Evolutionary conservation across 2,113 vertebrate genomes (phyloP).

Genomic region (Mesitornis unicolor): DNA sequence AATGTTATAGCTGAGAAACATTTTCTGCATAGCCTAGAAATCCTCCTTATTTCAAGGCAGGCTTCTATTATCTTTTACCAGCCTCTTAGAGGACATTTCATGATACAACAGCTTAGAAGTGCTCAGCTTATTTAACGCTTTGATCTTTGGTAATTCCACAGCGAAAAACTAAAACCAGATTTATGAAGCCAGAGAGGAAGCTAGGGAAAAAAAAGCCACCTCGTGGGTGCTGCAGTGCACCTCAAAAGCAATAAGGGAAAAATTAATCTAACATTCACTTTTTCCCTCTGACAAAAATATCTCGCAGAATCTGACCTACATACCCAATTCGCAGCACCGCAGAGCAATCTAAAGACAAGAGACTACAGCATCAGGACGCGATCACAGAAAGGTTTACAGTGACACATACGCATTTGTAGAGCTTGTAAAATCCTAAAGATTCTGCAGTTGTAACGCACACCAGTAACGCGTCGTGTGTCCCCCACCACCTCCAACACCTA

Average conservation of each 20-base stretch:
- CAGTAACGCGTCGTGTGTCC: fast-evolving
- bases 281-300: background rate
- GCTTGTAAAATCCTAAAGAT: background rate
- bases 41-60: background rate
- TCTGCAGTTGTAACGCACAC: background rate
- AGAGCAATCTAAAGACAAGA: background rate
- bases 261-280: background rate
- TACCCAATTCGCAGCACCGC: background rate
- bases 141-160: background rate
- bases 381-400: background rate
- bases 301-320: background rate
- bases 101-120: background rate
- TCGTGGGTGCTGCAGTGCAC: background rate
- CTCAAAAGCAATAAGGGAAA: background rate
- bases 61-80: background rate
- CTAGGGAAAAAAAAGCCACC: background rate
- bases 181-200: background rate
- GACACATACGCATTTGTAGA: background rate
- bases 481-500: background rate
- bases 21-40: background rate
- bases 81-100: background rate
- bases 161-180: background rate
- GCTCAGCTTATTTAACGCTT: background rate
- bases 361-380: background rate
- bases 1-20: background rate